These are phyloP conservation scores for Felis chaus DNA, from an alignment of 2,113 vertebrate species.

Conservation along the genomic window DNA sequence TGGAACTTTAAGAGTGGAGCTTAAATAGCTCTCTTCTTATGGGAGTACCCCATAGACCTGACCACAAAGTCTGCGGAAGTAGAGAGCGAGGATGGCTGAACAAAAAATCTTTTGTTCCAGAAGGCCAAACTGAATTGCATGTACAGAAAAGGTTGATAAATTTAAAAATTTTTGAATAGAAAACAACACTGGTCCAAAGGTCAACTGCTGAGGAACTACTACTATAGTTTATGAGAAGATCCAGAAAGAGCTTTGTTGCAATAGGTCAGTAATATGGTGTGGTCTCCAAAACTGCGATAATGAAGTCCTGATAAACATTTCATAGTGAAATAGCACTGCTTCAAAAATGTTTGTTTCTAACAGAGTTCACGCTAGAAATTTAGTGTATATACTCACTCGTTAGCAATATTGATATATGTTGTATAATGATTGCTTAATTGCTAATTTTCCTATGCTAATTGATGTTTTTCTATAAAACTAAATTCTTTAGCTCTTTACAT, in stretches of 20 bases:
- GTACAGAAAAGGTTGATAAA: neutral
- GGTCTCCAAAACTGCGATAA: neutral
- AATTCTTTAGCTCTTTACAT: constrained; percentile 78
- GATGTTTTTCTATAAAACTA: constrained; percentile 80
- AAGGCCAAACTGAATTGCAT: constrained; percentile 9
- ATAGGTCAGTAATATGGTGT: neutral
- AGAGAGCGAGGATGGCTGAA: neutral
- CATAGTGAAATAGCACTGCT: neutral
- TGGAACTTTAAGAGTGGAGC: neutral
- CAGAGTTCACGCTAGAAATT: constrained; percentile 44
- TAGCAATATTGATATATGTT: constrained; percentile 78
- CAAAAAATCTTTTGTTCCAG: neutral
- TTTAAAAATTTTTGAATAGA: neutral
- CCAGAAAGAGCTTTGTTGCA: neutral
- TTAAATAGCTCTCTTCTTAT: neutral
- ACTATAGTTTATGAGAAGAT: neutral
- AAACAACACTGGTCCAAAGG: neutral
- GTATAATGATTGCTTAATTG: constrained; percentile 78
- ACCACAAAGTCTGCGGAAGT: neutral
- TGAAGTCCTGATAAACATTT: neutral
- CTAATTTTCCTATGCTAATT: constrained; percentile 79
- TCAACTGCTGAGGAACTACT: neutral
- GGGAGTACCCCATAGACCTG: neutral
- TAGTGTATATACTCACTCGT: constrained; percentile 59
- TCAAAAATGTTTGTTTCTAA: neutral